Evolutionary conservation across 1,140 invertebrate species (phyloP).

Genomic region (Drosophila repletoides): DNA sequence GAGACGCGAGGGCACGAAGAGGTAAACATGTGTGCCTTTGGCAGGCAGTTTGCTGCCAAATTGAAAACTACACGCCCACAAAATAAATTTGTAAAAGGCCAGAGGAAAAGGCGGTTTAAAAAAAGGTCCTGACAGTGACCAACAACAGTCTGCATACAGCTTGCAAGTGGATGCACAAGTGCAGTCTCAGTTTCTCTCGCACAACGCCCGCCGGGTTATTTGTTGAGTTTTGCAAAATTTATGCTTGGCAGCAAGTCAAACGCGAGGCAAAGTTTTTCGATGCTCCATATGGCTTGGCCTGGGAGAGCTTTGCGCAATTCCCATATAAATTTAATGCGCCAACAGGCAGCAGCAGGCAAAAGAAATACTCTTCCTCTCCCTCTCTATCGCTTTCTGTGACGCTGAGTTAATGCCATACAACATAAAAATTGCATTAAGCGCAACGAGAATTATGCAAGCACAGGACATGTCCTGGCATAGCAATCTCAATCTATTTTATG

Average conservation of each 20-base stretch:
- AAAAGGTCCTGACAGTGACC: slow-evolving; percentile 51
- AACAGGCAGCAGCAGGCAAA: too few relatives aligned
- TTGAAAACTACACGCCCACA: slow-evolving; percentile 76
- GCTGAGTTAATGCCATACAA: slow-evolving; percentile 62
- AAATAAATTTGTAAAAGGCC: slow-evolving; percentile 64
- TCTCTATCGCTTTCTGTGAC: background rate
- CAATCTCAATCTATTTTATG: slow-evolving; percentile 63
- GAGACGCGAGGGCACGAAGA: too few relatives aligned
- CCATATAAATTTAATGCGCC: slow-evolving; percentile 80
- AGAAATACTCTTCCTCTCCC: slow-evolving; percentile 54
- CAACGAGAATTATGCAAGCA: slow-evolving; percentile 71
- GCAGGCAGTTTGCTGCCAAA: slow-evolving; percentile 65
- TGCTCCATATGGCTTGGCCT: slow-evolving; percentile 66
- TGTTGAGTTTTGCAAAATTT: slow-evolving; percentile 76
- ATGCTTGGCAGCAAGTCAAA: slow-evolving; percentile 80
- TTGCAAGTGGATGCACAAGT: background rate
- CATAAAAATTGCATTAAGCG: slow-evolving; percentile 78
- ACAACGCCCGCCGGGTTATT: slow-evolving; percentile 54
- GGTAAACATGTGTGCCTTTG: slow-evolving; percentile 31
- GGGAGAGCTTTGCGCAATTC: slow-evolving; percentile 63
- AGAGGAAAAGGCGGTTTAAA: slow-evolving; percentile 5
- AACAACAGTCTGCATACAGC: slow-evolving; percentile 28
- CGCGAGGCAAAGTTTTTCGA: slow-evolving; percentile 40
- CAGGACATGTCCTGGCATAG: background rate
- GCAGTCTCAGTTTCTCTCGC: background rate